Evolutionary conservation across 2,113 vertebrate genomes (phyloP), one percentile per base, ranked within the genome.

Genomic region (Leucoraja erinaceus): DNA sequence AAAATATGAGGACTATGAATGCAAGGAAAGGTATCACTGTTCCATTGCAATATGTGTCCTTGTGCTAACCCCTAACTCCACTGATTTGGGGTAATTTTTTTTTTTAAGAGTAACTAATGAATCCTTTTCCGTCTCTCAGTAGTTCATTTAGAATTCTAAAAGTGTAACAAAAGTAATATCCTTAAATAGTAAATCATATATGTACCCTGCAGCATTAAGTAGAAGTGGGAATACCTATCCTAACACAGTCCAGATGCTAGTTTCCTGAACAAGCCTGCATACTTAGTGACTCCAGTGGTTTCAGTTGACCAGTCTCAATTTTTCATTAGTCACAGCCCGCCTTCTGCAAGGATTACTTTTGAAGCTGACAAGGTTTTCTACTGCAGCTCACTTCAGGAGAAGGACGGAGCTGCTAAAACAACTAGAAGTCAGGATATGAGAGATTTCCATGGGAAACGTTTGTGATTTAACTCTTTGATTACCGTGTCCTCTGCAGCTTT

Each of bases 171-270:
- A 72, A 25, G 68, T 72, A 91, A 91, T 91, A 54, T 91, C 90
- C 90, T 91, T 72, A 91, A 70, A 74, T 91, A 72, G 90, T 91
- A 91, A 91, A 91, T 91, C 66, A 91, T 91, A 91, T 72, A 91
- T 72, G 90, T 72, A 91, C 66, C 66, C 66, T 91, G 54, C 22
- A 91, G 90, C 90, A 91, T 72, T 74, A 91, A 91, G 66, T 74
- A 91, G 68, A 68, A 47, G 66, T 91, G 90, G 90, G 90, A 74
- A 91, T 91, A 91, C 90, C 90, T 74, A 47, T 54, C 33, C 90
- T 74, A 91, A 91, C 68, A 47, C 90, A 91, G 33, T 74, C 90
- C 90, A 91, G 90, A 91, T 91, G 66, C 68, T 72, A 22, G 90
- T 74, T 91, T 91, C 68, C 90, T 74, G 20, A 90, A 74, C 66